Base-by-base conservation (phyloP, 2,113 vertebrate genomes). In the Cottus gobio region DNA sequence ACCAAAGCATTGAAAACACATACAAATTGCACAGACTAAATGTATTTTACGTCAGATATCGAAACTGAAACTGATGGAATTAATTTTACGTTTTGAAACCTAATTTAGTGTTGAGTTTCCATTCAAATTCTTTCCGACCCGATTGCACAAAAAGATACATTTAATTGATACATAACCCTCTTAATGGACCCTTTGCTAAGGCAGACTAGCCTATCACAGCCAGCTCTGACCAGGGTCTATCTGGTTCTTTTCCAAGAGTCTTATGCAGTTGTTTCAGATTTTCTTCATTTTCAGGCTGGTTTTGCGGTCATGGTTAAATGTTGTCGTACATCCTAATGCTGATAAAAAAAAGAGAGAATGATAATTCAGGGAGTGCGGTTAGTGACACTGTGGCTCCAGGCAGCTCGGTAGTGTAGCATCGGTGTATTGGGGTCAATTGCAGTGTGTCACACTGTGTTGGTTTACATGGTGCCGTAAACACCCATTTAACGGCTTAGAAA, bases 401-500 rank as follows among this genome's bases (percentile, higher is more conserved):
- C 4, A 52, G 50, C 50, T 56, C 28, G 54, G 24, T 7, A 4
- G 24, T 26, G 54, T 56, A 56, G 54, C 54, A 15, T 26, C 11
- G 5, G 24, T 24, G 24, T 56, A 28, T 26, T 56, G 24, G 24
- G 54, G 54, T 56, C 54, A 56, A 56, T 74, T 83, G 61, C 56
- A 71, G 22, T 48, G 68, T 73, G 75, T 77, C 80, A 76, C 71
- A 72, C 36, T 39, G 39, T 39, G 2, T 9, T 22, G n/a, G 6
- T 69, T 13, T n/a, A 34, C 4, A 48, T 54, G 48, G 57, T 54
- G 63, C 56, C 52, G 20, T 68, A 16, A 63, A 68, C 26, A 65
- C 31, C 64, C 28, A 61, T 80, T 73, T 68, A 77, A 60, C 31
- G 56, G n/a, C 75, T 52, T 39, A 48, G 54, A 63, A 79, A 68